Conservation (phyloP, 2,888 invertebrate genomes). For the Catocala sponsa region DNA sequence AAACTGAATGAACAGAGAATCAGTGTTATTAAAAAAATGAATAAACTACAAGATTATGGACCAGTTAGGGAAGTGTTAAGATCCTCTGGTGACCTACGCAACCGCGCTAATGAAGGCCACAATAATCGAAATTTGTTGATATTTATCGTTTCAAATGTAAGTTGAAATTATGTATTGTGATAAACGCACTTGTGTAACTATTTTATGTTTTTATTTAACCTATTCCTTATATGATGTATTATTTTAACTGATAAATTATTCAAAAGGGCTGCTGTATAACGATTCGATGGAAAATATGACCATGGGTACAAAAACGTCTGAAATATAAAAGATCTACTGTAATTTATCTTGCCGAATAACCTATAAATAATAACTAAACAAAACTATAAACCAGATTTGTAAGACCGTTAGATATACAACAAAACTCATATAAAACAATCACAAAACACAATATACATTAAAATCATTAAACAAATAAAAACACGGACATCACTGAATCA, state of each 20-base stretch:
- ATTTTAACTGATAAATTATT: not conserved
- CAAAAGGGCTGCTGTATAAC: too few species aligned
- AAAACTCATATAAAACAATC: not conserved
- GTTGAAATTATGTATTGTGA: slow-evolving; percentile 5
- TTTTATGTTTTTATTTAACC: not conserved
- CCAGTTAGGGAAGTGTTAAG: not conserved
- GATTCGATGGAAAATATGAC: too few species aligned
- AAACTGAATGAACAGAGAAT: slow-evolving; percentile 41
- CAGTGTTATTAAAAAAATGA: slow-evolving; percentile 20
- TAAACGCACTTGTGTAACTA: not conserved
- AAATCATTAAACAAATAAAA: too few species aligned
- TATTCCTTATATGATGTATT: not conserved
- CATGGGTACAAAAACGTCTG: too few species aligned
- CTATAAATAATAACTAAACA: too few species aligned
- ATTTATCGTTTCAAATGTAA: not conserved
- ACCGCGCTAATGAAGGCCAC: not conserved
- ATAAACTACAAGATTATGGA: slow-evolving; percentile 27
- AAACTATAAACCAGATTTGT: not conserved
- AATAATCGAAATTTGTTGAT: not conserved
- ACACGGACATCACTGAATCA: too few species aligned
- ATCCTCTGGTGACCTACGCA: not conserved
- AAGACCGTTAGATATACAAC: not conserved
- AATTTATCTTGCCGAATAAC: too few species aligned
- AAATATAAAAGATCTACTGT: too few species aligned
- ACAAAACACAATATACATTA: too few species aligned